Evolutionary conservation across 2,888 invertebrate species (phyloP).

Genomic region (Abrostola triplasia): DNA sequence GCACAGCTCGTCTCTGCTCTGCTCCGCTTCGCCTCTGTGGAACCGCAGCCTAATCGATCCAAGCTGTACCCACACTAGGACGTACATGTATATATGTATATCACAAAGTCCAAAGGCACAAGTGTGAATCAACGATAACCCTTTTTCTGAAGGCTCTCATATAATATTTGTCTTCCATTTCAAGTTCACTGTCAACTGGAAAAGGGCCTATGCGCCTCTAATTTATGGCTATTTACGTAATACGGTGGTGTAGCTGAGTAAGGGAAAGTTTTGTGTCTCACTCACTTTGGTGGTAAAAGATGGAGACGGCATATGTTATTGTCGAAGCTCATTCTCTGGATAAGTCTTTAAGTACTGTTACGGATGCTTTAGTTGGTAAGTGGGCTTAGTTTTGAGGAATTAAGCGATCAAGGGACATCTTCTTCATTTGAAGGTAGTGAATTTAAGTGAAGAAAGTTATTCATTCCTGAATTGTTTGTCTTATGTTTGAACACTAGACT

Average conservation of each 20-base stretch:
- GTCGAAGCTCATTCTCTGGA: not conserved
- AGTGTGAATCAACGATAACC: slow-evolving; percentile 38
- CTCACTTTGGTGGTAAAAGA: slow-evolving; percentile 10
- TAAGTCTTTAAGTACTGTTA: too few species aligned
- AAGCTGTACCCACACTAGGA: not conserved
- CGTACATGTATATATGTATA: too few species aligned
- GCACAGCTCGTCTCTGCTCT: too few species aligned
- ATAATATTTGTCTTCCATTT: slow-evolving; percentile 52
- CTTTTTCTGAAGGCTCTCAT: slow-evolving; percentile 35
- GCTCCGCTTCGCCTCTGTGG: too few species aligned
- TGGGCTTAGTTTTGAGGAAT: too few species aligned
- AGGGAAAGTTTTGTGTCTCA: slow-evolving; percentile 39
- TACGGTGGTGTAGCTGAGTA: slow-evolving; percentile 22
- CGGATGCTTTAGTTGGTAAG: too few species aligned
- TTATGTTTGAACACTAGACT: too few species aligned
- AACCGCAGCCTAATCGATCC: too few species aligned
- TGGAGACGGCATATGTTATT: slow-evolving; percentile 3
- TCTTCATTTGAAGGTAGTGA: too few species aligned
- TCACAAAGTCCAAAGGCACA: slow-evolving; percentile 31
- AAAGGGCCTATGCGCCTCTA: slow-evolving; percentile 40
- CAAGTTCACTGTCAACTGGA: slow-evolving; percentile 55
- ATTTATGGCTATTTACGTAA: slow-evolving; percentile 46
- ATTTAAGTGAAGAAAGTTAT: too few species aligned
- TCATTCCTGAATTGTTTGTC: too few species aligned
- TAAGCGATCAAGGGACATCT: too few species aligned